phyloP scores from a whole-genome alignment of 2,888 invertebrate genomes.

The Sinopyrophorus schimmeli region DNA sequence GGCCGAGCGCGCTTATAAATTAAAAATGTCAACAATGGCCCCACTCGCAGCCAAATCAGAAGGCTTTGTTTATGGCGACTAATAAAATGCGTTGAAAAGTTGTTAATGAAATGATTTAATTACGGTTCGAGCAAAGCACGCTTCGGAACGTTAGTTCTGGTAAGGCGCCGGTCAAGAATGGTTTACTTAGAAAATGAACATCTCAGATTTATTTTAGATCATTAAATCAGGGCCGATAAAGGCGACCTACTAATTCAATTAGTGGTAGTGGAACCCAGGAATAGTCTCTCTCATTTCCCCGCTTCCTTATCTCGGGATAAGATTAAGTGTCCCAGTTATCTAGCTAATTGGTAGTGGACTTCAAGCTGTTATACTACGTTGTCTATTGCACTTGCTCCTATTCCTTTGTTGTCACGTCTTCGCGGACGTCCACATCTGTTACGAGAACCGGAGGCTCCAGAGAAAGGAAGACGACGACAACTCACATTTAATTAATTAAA shows the following conservation, averaged over 20 bases:
- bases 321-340: conserved; percentile 48
- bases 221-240: conserved; percentile 31
- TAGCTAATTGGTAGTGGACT: conserved; percentile 51
- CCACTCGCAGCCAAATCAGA: no score
- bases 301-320: conserved; percentile 45
- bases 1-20: no score
- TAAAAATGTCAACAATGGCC: no score
- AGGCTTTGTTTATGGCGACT: no score
- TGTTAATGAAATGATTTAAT: no score
- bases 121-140: no score
- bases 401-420: conserved; percentile 14
- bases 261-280: conserved; percentile 26
- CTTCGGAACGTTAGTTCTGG: no score
- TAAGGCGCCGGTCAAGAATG: background rate
- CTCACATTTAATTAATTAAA: conserved; percentile 19
- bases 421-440: conserved; percentile 16
- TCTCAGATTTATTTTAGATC: conserved; percentile 29
- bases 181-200: conserved; percentile 29
- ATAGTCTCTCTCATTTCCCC: conserved; percentile 40
- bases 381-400: conserved; percentile 26
- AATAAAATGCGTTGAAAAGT: no score
- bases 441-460: background rate
- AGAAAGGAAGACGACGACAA: conserved; percentile 4
- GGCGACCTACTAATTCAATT: conserved; percentile 33
- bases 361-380: conserved; percentile 30